Conservation (phyloP, 2,113 vertebrate species). For the Cyanistes caeruleus region DNA sequence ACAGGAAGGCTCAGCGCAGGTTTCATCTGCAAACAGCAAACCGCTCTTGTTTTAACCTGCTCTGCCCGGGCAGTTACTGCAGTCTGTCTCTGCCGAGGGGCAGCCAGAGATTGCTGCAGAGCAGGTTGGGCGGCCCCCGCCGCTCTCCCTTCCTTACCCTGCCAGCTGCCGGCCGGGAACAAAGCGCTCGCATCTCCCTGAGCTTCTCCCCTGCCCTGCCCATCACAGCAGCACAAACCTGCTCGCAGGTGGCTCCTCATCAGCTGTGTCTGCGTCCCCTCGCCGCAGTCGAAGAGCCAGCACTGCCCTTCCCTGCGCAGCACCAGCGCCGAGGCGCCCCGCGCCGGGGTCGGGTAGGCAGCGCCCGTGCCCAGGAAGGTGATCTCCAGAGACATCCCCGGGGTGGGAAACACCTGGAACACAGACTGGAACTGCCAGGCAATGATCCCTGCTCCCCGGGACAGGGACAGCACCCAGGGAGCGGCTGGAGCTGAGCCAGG, state of each 20-base stretch:
- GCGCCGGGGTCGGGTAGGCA: conserved; percentile 84
- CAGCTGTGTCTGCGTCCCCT: conserved; percentile 92
- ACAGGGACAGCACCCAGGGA: neutral
- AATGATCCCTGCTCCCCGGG: accelerated
- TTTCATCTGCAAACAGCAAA: neutral
- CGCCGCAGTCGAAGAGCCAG: conserved; percentile 97
- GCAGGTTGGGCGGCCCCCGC: neutral
- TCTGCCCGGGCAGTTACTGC: too few species aligned
- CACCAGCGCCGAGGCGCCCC: conserved; percentile 86
- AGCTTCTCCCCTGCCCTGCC: neutral
- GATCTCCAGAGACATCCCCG: conserved; percentile 86
- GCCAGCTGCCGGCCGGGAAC: neutral
- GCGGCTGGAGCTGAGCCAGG: accelerated
- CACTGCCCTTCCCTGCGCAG: conserved; percentile 86
- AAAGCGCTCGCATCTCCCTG: accelerated
- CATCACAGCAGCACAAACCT: conserved; percentile 56
- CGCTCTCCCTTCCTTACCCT: accelerated
- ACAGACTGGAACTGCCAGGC: accelerated
- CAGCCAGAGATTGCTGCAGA: neutral
- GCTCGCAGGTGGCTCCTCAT: conserved; percentile 89
- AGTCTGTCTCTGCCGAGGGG: accelerated
- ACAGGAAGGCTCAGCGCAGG: neutral
- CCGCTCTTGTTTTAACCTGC: accelerated
- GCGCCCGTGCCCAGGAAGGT: conserved; percentile 93
- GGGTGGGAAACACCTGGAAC: neutral